Evolutionary conservation across 2,888 invertebrate species (phyloP).

Genomic region (Nasonia oneida): DNA sequence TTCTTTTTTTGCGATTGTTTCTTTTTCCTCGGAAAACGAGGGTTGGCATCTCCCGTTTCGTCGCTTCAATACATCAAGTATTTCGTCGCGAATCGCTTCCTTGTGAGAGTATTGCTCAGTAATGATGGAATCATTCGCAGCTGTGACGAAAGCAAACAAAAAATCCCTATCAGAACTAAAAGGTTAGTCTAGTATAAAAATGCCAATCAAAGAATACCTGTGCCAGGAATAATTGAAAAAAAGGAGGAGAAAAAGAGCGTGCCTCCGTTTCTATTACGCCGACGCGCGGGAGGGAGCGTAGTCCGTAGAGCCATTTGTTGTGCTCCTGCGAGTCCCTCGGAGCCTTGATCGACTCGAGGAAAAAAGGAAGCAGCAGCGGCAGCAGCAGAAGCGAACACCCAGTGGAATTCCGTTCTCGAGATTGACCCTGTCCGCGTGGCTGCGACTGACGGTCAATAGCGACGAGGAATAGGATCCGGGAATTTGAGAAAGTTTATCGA

Average conservation of each 20-base stretch:
- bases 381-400: not conserved
- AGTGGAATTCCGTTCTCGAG: not conserved
- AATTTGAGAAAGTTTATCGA: slow-evolving; percentile 10
- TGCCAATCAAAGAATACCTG: not conserved
- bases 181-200: not conserved
- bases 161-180: not conserved
- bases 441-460: slow-evolving; percentile 2
- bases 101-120: not conserved
- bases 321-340: not conserved
- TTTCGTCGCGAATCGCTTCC: not conserved
- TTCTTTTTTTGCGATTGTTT: slow-evolving; percentile 3
- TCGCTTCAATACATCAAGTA: not conserved
- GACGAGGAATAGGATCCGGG: not conserved
- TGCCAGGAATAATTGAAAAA: not conserved
- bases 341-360: slow-evolving; percentile 1
- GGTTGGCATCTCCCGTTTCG: not conserved
- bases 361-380: not conserved
- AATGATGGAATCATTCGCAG: not conserved
- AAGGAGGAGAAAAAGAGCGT: not conserved
- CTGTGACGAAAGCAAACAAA: not conserved
- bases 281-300: not conserved
- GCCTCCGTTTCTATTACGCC: slow-evolving; percentile 29
- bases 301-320: slow-evolving; percentile 5
- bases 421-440: not conserved
- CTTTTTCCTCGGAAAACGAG: too few species aligned